These are phyloP conservation scores for Scopus umbretta DNA, from an alignment of 2,113 vertebrate species.

Conservation along the genomic window DNA sequence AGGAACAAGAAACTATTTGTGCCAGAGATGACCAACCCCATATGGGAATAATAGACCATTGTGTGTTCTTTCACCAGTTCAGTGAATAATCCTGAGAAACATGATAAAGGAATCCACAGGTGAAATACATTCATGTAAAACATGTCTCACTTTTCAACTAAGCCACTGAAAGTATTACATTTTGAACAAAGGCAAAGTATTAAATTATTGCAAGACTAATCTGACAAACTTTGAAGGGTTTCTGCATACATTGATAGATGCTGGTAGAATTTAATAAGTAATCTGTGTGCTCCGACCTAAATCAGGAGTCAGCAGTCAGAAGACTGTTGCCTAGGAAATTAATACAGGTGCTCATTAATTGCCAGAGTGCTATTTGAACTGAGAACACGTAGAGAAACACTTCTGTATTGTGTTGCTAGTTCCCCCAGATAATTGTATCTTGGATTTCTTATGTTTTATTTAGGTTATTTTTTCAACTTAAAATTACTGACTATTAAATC, in stretches of 20 bases:
- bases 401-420: background rate
- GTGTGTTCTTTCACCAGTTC: background rate
- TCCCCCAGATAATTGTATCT: background rate
- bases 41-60: background rate
- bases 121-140: background rate
- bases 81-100: background rate
- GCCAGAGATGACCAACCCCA: background rate
- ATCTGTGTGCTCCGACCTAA: background rate
- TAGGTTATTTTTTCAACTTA: background rate
- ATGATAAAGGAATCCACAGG: background rate
- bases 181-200: background rate
- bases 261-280: background rate
- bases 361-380: background rate
- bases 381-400: background rate
- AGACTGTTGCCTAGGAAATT: background rate
- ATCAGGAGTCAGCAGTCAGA: background rate
- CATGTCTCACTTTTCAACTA: background rate
- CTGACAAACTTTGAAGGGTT: background rate
- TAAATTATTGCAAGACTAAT: background rate
- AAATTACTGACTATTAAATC: background rate
- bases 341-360: background rate
- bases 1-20: background rate
- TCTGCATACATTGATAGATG: background rate
- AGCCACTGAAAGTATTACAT: background rate
- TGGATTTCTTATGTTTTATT: background rate